Evolutionary conservation across 2,113 vertebrate genomes (phyloP), one percentile per base, ranked within the genome.

Genomic region (Gasterosteus nipponicus): DNA sequence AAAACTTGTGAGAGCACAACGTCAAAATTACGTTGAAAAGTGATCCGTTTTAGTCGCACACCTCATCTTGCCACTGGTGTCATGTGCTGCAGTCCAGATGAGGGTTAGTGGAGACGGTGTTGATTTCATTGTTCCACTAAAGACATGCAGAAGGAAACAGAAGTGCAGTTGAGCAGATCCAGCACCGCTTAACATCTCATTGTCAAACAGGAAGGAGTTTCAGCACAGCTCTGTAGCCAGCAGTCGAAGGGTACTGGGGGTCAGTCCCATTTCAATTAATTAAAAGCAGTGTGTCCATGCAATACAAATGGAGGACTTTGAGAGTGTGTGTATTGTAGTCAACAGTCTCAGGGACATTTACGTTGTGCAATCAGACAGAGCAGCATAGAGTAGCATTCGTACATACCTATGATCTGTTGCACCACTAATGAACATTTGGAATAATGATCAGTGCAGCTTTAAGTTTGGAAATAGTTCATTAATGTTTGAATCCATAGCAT

Each of bases 81-180:
- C 59, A 22, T 47, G 64, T 31, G 42, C 56, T 49, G 42, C 10
- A 26, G 35, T 72, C 73, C 85, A 89, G 85, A 84, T 89, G 88
- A 75, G 39, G 39, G 26, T 67, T 73, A 73, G 26, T 61, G 11
- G 35, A 69, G 51, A 69, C 38, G 44, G 42, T 62, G 74, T 75
- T 46, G 61, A 80, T 31, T 69, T 58, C 69, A 73, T 76, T 72
- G 54, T 77, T 80, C 81, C 73, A 85, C 81, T 77, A 57, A 9
- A 69, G 54, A 71, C 41, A 39, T 49, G 49, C 54, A 81, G 77
- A 85, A 89, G 81, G 69, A 86, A 87, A 16, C 85, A 84, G 88
- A 87, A 81, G 83, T 19, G 33, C 35, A 33, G 47, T 59, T 22
- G 59, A 77, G 72, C 70, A 26, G 58, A 18, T 33, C 39, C 64